Base-by-base conservation (phyloP, 2,888 invertebrate species). In the Iphiclides podalirius region DNA sequence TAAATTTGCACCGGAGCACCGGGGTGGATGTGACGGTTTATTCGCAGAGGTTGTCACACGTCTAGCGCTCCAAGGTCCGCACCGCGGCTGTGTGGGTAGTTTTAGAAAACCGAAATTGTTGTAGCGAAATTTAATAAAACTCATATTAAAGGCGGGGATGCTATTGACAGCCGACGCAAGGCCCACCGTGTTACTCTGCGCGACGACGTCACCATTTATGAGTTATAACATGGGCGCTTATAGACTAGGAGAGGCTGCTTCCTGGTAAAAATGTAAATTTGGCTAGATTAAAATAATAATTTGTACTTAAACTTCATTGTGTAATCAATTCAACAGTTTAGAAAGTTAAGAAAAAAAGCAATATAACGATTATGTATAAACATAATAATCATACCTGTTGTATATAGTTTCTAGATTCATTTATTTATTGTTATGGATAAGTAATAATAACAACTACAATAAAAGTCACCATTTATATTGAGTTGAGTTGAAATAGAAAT, bases 71-170 rank as follows among this genome's bases (percentile, higher is more conserved):
- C 66, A 63, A 67, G 70, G 72, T 70, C 67, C 66, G 63, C 61
- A 61, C 54, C 64, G 66, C 72, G 70, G 66, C 58, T 70, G 79
- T 81, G 81, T 80, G 79, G 83, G 79, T 84, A 83, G 81, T 85
- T 86, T 80, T 80, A 83, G 79, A 82, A 82, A 84, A 82, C 77
- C 79, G 64, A 82, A 82, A 80, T 77, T 68, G 75, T 79, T 68
- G 68, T 67, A 60, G 70, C 61, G 60, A 70, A 72, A 72, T 85
- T 84, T 83, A 85, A 85, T 86, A 87, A 83, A 85, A 82, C 67
- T 77, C 65, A 75, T 82, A 86, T 83, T 80, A 80, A 77, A 77
- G 66, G 66, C 68, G 64, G 66, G 76, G 69, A 72, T 81, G 82
- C 65, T 73, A 80, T 70, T 76, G 83, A 79, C 82, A 82, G 75